Conservation (phyloP, 2,888 invertebrate genomes). For the Coecobrya sp. region DNA sequence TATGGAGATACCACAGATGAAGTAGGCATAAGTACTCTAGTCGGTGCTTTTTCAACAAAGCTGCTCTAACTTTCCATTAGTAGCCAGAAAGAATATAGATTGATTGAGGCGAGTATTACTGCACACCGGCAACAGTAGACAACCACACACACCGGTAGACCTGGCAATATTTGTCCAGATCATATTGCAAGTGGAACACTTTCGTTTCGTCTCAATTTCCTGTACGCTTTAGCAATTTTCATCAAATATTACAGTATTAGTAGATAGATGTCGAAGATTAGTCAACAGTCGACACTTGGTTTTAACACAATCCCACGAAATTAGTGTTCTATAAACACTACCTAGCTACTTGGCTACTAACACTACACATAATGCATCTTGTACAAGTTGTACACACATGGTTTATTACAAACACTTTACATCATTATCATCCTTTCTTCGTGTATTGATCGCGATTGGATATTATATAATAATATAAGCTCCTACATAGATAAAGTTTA, state of each 20-base stretch:
- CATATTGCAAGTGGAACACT: not conserved
- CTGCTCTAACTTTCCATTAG: too few relatives aligned
- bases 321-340: not conserved
- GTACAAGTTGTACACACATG: not conserved
- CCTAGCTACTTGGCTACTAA: too few relatives aligned
- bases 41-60: too few relatives aligned
- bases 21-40: too few relatives aligned
- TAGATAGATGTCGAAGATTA: not conserved
- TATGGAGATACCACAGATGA: too few relatives aligned
- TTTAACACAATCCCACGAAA: not conserved
- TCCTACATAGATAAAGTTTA: not conserved
- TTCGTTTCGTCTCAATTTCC: slow-evolving; percentile 15
- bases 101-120: not conserved
- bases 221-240: not conserved
- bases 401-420: not conserved
- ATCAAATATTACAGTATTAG: not conserved
- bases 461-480: too few relatives aligned
- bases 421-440: not conserved
- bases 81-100: not conserved
- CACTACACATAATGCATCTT: too few relatives aligned
- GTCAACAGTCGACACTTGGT: not conserved
- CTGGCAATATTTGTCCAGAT: not conserved
- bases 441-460: not conserved
- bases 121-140: not conserved
- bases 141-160: not conserved